phyloP scores from a whole-genome alignment of 2,888 invertebrate species.

The Xestia c-nigrum region DNA sequence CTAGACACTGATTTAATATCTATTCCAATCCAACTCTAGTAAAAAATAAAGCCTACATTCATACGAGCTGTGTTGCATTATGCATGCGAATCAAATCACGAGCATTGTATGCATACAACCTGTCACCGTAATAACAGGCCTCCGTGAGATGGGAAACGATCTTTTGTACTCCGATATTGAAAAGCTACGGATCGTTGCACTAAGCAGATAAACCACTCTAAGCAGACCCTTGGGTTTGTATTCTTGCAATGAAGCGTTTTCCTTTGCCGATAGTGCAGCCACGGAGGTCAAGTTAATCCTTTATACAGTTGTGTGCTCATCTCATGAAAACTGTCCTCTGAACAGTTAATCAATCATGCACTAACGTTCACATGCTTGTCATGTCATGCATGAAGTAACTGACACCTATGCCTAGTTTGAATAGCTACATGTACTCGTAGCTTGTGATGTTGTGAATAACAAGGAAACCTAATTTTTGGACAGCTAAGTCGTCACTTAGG shows the following conservation, averaged over 20 bases:
- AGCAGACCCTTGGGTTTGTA: slow-evolving; percentile 2
- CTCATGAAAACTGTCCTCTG: slow-evolving; percentile 50
- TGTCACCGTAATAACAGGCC: slow-evolving; percentile 62
- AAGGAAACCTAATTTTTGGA: background rate
- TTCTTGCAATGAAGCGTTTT: background rate
- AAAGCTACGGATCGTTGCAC: slow-evolving; percentile 52
- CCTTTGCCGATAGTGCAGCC: background rate
- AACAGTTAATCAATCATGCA: slow-evolving; percentile 50
- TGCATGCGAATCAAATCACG: slow-evolving; percentile 55
- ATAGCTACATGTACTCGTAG: slow-evolving; percentile 9
- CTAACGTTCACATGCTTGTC: slow-evolving; percentile 40
- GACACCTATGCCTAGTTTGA: slow-evolving; percentile 17
- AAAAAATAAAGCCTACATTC: slow-evolving; percentile 49
- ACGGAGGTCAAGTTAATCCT: slow-evolving; percentile 15
- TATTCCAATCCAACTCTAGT: slow-evolving; percentile 16
- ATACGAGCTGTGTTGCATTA: slow-evolving; percentile 47
- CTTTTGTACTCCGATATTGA: slow-evolving; percentile 49
- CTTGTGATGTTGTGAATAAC: no score
- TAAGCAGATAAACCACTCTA: slow-evolving; percentile 16
- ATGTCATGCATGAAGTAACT: slow-evolving; percentile 25
- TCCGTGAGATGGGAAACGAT: slow-evolving; percentile 66
- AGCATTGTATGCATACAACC: slow-evolving; percentile 53
- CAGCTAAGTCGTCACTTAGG: background rate
- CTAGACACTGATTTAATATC: slow-evolving; percentile 44
- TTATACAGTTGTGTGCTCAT: background rate